Conservation (phyloP, 35 echinoderm and acorn worm genomes). For the Strongylocentrotus purpuratus region DNA sequence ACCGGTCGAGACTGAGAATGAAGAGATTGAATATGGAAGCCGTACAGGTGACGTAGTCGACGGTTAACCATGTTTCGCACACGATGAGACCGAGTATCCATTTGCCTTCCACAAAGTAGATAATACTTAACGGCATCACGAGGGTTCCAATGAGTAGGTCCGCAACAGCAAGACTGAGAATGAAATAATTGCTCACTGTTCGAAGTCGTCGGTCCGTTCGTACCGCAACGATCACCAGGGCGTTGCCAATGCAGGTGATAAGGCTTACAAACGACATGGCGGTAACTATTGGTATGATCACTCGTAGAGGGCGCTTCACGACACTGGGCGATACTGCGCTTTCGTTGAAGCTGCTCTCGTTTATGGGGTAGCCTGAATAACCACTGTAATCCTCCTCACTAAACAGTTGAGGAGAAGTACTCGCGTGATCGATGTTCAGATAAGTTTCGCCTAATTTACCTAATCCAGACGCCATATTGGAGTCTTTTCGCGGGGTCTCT, state of each 20-base stretch:
- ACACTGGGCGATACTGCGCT: conserved; percentile 5
- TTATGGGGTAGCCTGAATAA: conserved; percentile 6
- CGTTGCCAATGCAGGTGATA: conserved; percentile 86
- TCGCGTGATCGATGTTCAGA: conserved; percentile 16
- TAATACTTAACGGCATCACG: conserved; percentile 93
- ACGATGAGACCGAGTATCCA: conserved; percentile 83
- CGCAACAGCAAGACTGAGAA: conserved; percentile 86
- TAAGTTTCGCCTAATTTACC: conserved; percentile 33
- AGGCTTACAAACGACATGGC: conserved; percentile 78
- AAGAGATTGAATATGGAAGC: conserved; percentile 98
- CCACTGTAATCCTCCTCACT: conserved; percentile 45
- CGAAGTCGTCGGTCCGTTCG: conserved; percentile 85
- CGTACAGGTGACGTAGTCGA: conserved; percentile 95
- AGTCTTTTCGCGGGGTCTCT: not conserved
- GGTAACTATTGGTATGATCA: conserved; percentile 76
- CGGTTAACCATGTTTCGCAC: conserved; percentile 88
- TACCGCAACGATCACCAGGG: conserved; percentile 91
- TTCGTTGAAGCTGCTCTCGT: conserved; percentile 27
- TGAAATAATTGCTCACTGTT: conserved; percentile 97
- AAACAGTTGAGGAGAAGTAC: conserved; percentile 6
- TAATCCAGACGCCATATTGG: conserved; percentile 33
- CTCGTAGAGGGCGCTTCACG: conserved; percentile 16
- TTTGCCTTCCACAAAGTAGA: conserved; percentile 75
- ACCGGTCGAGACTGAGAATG: conserved; percentile 90
- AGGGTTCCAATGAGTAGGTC: conserved; percentile 91